Evolutionary conservation across 2,113 vertebrate species (phyloP).

Genomic region (Cyprinus carpio): DNA sequence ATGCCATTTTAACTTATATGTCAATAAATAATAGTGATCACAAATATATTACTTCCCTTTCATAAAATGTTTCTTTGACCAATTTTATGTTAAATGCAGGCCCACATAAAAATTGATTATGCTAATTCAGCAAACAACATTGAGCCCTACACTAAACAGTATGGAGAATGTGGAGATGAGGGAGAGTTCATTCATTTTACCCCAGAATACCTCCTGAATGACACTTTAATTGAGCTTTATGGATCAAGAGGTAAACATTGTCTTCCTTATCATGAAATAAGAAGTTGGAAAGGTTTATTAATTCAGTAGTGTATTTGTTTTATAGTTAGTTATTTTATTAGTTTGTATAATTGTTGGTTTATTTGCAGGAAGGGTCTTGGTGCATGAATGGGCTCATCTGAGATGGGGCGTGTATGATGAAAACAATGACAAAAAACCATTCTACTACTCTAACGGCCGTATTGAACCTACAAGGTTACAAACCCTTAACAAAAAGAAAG

Average conservation of each 20-base stretch:
- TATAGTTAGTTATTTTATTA: background rate
- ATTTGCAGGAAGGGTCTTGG: conserved; percentile 67
- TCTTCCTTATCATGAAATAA: background rate
- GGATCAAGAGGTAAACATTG: conserved; percentile 64
- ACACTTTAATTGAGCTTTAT: conserved; percentile 59
- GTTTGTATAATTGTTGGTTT: background rate
- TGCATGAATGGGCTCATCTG: conserved; percentile 75
- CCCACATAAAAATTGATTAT: no score
- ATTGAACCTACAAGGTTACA: conserved; percentile 70
- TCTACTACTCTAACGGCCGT: conserved; percentile 59
- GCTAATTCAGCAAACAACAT: no score
- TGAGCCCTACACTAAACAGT: conserved; percentile 48
- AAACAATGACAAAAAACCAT: conserved; percentile 65
- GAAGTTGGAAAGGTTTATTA: background rate
- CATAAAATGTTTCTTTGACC: no score
- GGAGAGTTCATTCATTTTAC: conserved; percentile 73
- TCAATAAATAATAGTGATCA: no score
- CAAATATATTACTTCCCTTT: no score
- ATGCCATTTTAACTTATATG: background rate
- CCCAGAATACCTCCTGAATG: conserved; percentile 63
- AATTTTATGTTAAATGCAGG: no score
- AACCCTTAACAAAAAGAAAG: background rate
- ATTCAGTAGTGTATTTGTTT: background rate
- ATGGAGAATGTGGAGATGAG: conserved; percentile 67
- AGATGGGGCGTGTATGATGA: conserved; percentile 77